Conservation (phyloP, 2,113 vertebrate species). For the Salvelinus alpinus region DNA sequence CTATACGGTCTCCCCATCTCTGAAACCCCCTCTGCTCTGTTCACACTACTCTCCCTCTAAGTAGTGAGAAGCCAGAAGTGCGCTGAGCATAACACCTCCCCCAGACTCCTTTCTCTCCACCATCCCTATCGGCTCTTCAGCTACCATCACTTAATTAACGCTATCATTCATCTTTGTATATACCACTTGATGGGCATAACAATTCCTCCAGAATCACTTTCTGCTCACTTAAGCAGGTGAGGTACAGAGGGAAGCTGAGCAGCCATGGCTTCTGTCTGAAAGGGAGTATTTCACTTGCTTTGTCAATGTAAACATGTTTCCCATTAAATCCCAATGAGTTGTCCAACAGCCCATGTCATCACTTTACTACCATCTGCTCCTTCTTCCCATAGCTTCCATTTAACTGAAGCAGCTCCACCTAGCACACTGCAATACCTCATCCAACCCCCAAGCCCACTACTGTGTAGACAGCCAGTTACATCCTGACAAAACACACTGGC, state of each 20-base stretch:
- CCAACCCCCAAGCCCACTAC: neutral
- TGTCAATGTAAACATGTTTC: too few species aligned
- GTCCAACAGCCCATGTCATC: conserved; percentile 42
- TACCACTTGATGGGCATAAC: conserved; percentile 66
- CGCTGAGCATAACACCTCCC: conserved; percentile 25
- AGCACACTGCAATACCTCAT: conserved; percentile 7
- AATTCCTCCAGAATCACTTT: conserved; percentile 65
- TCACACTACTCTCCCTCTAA: neutral
- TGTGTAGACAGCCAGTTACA: neutral
- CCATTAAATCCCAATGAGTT: neutral
- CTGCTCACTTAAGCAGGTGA: conserved; percentile 62
- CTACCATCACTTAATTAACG: conserved; percentile 1
- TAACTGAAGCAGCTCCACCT: conserved; percentile 2
- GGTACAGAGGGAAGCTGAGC: conserved; percentile 48
- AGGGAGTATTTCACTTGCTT: too few species aligned
- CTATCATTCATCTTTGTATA: conserved; percentile 22
- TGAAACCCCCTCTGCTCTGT: neutral
- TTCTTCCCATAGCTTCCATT: conserved; percentile 14
- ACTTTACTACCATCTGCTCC: conserved; percentile 23
- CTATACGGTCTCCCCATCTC: neutral
- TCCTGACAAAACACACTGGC: neutral
- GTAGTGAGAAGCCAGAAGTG: neutral
- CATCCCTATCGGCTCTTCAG: too few species aligned
- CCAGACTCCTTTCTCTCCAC: too few species aligned
- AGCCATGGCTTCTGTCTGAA: conserved; percentile 17